Percentiles rank a stretch among this genome's conserved stretches.
Evolutionary conservation across 2,113 vertebrate species (phyloP).

Genomic region (Scortum barcoo): DNA sequence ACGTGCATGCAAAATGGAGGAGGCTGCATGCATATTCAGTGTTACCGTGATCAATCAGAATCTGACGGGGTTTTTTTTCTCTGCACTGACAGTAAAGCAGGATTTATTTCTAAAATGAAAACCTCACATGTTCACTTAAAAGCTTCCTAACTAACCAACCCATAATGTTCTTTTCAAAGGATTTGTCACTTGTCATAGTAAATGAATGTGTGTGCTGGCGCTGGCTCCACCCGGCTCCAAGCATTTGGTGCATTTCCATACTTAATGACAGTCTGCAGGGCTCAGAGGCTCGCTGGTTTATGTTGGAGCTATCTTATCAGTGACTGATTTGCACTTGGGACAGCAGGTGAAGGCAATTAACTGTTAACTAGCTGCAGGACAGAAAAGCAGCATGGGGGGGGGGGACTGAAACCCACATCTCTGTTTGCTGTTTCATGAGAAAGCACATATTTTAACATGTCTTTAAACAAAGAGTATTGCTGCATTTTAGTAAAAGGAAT

Average conservation of each 20-base stretch:
- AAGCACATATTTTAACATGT: not conserved
- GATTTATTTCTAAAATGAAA: too few species aligned
- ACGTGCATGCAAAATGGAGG: too few species aligned
- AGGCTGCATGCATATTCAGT: too few species aligned
- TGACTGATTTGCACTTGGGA: constrained; percentile 5
- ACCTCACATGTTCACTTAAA: too few species aligned
- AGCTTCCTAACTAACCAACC: too few species aligned
- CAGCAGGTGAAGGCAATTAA: constrained; percentile 40
- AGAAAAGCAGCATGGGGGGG: not conserved
- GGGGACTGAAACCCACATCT: not conserved
- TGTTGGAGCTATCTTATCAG: constrained; percentile 1
- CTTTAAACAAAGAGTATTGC: not conserved
- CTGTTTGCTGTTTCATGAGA: not conserved
- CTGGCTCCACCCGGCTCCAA: not conserved
- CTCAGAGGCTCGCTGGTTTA: constrained; percentile 18
- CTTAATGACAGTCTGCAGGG: constrained; percentile 17
- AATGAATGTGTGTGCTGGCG: not conserved
- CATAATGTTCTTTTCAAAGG: not conserved
- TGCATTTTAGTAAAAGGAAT: not conserved
- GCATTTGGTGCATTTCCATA: not conserved
- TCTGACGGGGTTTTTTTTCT: too few species aligned
- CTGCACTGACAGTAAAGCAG: too few species aligned
- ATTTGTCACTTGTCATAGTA: not conserved
- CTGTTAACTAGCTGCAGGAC: constrained; percentile 32
- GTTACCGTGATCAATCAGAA: too few species aligned